These are phyloP conservation scores for Onychomys torridus DNA, from an alignment of 2,797 vertebrate species.

Conservation along the genomic window DNA sequence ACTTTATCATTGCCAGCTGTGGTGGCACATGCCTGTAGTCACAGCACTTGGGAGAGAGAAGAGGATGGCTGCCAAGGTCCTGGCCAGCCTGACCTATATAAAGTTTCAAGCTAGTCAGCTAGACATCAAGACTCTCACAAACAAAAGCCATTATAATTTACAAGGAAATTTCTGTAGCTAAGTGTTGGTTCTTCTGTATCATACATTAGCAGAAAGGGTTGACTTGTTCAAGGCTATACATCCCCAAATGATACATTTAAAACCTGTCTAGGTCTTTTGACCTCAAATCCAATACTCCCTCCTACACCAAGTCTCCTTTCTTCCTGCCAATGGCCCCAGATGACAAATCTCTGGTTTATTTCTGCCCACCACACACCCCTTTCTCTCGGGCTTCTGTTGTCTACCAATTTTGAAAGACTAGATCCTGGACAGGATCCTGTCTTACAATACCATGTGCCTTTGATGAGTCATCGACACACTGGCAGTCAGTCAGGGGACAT, in stretches of 20 bases:
- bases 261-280: background rate
- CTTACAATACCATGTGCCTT: background rate
- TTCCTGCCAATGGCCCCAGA: background rate
- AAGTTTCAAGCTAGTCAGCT: background rate
- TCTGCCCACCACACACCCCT: background rate
- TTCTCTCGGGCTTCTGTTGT: background rate
- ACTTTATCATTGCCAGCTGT: background rate
- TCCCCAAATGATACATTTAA: background rate
- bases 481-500: background rate
- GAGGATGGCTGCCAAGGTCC: background rate
- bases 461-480: background rate
- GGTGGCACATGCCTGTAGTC: background rate
- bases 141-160: background rate
- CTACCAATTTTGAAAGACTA: constrained; percentile 28
- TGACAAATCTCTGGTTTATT: constrained; percentile 33
- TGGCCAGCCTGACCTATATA: background rate
- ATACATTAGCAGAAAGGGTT: background rate
- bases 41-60: background rate
- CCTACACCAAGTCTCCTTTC: background rate
- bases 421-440: background rate
- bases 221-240: background rate
- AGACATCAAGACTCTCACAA: background rate
- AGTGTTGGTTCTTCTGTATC: background rate
- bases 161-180: background rate
- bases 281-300: background rate